Evolutionary conservation across 2,797 vertebrate genomes (phyloP).

Genomic region (Sebastes jordani): DNA sequence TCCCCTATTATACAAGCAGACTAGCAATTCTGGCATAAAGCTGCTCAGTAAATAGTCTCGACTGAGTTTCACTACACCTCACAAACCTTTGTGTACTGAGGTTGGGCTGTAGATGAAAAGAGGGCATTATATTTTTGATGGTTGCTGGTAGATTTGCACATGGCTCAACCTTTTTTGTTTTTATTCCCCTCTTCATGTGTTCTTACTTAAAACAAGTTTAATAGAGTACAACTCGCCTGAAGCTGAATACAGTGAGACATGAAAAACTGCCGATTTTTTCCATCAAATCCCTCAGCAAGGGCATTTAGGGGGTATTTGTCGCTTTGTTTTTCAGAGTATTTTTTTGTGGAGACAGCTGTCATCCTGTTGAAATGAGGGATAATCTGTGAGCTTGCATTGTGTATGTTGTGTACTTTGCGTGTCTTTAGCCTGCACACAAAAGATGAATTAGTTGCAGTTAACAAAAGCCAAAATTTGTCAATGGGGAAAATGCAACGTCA

Average conservation of each 20-base stretch:
- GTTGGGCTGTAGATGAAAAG: slow-evolving; percentile 17
- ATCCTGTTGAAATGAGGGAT: slow-evolving; percentile 60
- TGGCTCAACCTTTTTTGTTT: not conserved
- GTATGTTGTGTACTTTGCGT: slow-evolving; percentile 38
- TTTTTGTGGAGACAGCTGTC: slow-evolving; percentile 36
- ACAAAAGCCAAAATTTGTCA: slow-evolving; percentile 65
- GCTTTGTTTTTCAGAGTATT: slow-evolving; percentile 18
- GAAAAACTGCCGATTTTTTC: slow-evolving; percentile 22
- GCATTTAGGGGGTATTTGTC: slow-evolving; percentile 14
- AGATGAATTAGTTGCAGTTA: slow-evolving; percentile 60
- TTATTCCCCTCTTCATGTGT: not conserved
- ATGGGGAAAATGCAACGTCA: slow-evolving; percentile 44
- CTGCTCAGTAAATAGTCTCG: not conserved
- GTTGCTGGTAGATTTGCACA: not conserved
- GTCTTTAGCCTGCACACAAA: slow-evolving; percentile 48
- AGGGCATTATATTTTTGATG: slow-evolving; percentile 7
- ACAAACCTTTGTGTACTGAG: slow-evolving; percentile 4
- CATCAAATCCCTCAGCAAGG: slow-evolving; percentile 13
- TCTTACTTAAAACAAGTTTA: slow-evolving; percentile 10
- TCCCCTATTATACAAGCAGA: not conserved
- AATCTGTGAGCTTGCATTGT: slow-evolving; percentile 53
- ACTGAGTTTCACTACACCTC: not conserved
- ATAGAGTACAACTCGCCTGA: not conserved
- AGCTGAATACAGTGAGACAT: slow-evolving; percentile 1
- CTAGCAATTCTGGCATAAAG: not conserved